Conservation (phyloP, 92 coral and sea anemone genomes). For the Epizoanthus rinbou region DNA sequence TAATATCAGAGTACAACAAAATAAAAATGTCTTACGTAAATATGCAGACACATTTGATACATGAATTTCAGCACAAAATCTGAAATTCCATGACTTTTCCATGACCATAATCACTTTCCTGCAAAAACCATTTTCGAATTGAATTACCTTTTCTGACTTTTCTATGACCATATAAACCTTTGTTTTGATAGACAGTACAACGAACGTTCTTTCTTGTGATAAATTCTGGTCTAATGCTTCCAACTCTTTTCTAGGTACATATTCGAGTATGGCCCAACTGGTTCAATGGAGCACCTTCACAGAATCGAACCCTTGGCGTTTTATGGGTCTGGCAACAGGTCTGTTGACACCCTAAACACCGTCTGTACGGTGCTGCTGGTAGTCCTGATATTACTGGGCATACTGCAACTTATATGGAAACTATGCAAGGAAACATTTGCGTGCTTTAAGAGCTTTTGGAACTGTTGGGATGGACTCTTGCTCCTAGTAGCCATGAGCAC, state of each 20-base stretch:
- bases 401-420: not conserved
- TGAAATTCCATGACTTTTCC: too few species aligned
- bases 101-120: too few species aligned
- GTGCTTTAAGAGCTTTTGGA: slow-evolving; percentile 31
- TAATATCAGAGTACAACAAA: too few species aligned
- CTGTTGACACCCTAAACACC: slow-evolving; percentile 22
- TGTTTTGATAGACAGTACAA: too few species aligned
- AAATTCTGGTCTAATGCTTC: too few species aligned
- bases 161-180: too few species aligned
- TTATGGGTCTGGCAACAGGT: slow-evolving; percentile 28
- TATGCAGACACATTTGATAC: too few species aligned
- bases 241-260: slow-evolving; percentile 6
- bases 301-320: slow-evolving; percentile 29
- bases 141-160: too few species aligned
- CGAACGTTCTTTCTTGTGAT: too few species aligned
- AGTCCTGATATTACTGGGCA: not conserved
- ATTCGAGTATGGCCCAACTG: slow-evolving; percentile 32
- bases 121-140: too few species aligned
- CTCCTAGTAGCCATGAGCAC: not conserved
- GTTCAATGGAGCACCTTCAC: slow-evolving; percentile 24
- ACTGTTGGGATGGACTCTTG: slow-evolving; percentile 27
- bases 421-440: slow-evolving; percentile 3
- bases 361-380: slow-evolving; percentile 9
- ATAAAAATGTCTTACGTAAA: too few species aligned
- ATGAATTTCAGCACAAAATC: too few species aligned